Percentiles rank a stretch among this genome's conserved stretches.
Evolutionary conservation across 2,113 vertebrate genomes (phyloP).

Genomic region (Melierax canorus): DNA sequence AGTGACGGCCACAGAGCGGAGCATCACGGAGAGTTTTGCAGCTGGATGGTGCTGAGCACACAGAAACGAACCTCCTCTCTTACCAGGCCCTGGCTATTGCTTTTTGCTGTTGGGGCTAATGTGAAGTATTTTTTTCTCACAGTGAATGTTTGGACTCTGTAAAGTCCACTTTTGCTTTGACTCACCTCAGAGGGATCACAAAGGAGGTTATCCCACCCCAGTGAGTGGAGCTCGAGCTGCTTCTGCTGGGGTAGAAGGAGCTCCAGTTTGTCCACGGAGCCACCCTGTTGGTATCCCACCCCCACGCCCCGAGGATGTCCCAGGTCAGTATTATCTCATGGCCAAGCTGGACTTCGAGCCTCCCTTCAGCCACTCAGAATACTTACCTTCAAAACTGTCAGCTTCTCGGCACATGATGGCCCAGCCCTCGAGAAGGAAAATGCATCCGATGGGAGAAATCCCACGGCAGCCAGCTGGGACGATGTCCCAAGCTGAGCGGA

Average conservation of each 20-base stretch:
- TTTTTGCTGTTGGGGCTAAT: neutral
- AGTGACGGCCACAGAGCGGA: neutral
- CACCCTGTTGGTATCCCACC: neutral
- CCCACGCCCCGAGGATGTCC: neutral
- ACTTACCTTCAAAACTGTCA: neutral
- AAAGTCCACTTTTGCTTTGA: neutral
- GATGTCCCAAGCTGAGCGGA: neutral
- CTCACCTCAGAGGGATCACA: neutral
- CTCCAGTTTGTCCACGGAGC: neutral
- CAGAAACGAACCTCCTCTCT: neutral
- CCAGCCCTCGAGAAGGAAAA: neutral
- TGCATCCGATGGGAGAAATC: neutral
- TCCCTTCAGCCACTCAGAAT: neutral
- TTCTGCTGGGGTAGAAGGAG: neutral
- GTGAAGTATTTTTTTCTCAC: neutral
- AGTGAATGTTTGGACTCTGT: neutral
- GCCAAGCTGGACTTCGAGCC: neutral
- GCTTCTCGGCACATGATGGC: neutral
- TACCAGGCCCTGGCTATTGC: neutral
- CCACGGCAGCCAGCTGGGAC: rapidly evolving
- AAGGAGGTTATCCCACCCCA: neutral
- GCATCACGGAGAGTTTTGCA: neutral
- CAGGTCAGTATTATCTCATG: neutral
- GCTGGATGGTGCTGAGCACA: rapidly evolving
- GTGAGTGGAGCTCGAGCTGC: neutral